Conservation (phyloP, 2,888 invertebrate species). For the Rhyacophila evoluta region DNA sequence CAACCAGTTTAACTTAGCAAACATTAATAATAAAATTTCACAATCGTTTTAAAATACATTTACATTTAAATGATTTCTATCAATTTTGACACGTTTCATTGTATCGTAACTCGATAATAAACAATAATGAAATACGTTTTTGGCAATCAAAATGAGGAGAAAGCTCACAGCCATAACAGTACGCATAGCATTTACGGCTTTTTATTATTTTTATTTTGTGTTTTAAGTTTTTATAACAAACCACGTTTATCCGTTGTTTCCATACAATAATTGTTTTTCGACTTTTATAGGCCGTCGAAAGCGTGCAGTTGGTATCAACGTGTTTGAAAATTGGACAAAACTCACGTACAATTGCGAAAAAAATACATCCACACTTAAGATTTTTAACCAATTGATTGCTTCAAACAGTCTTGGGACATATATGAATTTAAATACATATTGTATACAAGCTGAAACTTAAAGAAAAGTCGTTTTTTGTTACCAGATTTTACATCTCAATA, state of each 20-base stretch:
- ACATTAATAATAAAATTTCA: no score
- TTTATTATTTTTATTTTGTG: background rate
- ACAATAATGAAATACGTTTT: slow-evolving; percentile 10
- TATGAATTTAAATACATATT: no score
- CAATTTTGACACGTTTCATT: slow-evolving; percentile 1
- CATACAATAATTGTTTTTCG: background rate
- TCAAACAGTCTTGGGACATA: no score
- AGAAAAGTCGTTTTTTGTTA: no score
- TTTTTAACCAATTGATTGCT: background rate
- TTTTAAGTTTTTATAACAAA: background rate
- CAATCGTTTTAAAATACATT: no score
- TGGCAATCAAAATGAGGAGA: background rate
- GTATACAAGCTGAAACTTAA: no score
- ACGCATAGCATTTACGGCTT: background rate
- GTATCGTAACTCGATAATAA: background rate
- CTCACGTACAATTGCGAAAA: background rate
- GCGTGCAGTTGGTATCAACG: background rate
- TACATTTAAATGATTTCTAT: slow-evolving; percentile 16
- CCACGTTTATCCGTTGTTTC: slow-evolving; percentile 20
- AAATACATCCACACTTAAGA: background rate
- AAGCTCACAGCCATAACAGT: background rate
- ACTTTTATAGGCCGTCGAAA: background rate
- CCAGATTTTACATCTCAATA: no score
- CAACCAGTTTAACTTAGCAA: no score
- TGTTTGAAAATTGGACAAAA: background rate